Evolutionary conservation across 2,888 invertebrate species (phyloP).

Genomic region (Sminthurides aquaticus): DNA sequence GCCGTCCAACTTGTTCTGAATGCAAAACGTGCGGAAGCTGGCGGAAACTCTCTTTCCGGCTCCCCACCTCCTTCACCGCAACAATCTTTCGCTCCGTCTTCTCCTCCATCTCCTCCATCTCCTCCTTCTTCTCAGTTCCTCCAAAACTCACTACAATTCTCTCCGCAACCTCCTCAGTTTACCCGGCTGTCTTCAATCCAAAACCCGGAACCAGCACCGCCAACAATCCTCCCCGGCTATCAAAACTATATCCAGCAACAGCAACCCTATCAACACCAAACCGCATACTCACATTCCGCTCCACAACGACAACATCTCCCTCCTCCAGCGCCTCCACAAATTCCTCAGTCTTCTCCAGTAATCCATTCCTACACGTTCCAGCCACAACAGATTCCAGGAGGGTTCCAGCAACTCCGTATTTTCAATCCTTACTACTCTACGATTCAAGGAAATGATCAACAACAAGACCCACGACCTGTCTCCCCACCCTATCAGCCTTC

Average conservation of each 20-base stretch:
- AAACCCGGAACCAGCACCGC: too few relatives aligned
- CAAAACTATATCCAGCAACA: slow-evolving; percentile 3
- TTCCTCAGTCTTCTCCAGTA: not conserved
- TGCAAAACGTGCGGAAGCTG: not conserved
- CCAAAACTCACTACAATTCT: too few relatives aligned
- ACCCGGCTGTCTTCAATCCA: too few relatives aligned
- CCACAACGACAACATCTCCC: not conserved
- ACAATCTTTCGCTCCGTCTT: not conserved
- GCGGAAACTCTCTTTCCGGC: not conserved
- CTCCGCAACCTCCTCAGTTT: too few relatives aligned
- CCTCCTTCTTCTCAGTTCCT: not conserved
- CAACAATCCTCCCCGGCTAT: not conserved
- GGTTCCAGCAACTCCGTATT: not conserved
- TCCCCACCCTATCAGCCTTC: too few relatives aligned
- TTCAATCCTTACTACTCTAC: too few relatives aligned
- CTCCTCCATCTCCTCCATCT: not conserved
- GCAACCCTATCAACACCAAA: not conserved
- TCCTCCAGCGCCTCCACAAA: not conserved
- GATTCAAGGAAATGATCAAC: too few relatives aligned
- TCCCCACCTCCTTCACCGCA: not conserved
- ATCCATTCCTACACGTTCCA: not conserved
- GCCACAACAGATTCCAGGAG: not conserved
- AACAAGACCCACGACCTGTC: too few relatives aligned
- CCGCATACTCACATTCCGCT: not conserved
- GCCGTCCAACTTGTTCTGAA: slow-evolving; percentile 5